Percentiles rank a stretch among this genome's conserved stretches.
Evolutionary conservation across 2,797 vertebrate species (phyloP).

Genomic region (Gymnodraco acuticeps): DNA sequence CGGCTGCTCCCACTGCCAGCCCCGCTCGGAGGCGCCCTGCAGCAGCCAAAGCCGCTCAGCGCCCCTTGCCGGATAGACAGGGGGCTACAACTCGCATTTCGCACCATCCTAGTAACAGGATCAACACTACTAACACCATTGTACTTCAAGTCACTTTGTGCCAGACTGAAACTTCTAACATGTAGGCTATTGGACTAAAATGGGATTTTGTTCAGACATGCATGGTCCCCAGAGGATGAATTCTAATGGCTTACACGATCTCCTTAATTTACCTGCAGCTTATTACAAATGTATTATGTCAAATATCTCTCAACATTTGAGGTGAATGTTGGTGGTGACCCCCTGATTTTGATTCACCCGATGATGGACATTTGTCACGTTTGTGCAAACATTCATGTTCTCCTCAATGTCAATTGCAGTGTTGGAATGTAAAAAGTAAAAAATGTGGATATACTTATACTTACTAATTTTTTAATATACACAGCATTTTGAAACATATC

Average conservation of each 20-base stretch:
- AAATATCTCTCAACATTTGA: not conserved
- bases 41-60: not conserved
- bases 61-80: slow-evolving; percentile 39
- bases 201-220: too few species aligned
- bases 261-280: not conserved
- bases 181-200: too few species aligned
- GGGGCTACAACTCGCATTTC: not conserved
- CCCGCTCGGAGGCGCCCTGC: not conserved
- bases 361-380: not conserved
- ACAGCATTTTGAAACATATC: too few species aligned
- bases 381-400: not conserved
- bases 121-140: too few species aligned
- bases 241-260: too few species aligned
- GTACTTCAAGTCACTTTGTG: too few species aligned
- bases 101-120: not conserved
- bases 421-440: too few species aligned
- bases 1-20: slow-evolving; percentile 52
- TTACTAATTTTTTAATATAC: too few species aligned
- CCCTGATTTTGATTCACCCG: not conserved
- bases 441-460: too few species aligned
- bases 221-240: too few species aligned
- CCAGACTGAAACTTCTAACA: too few species aligned
- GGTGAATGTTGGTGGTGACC: not conserved
- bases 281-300: not conserved
- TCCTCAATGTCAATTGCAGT: too few species aligned